Conservation (phyloP, 2,113 vertebrate genomes). For the Butastur rufipennis region DNA sequence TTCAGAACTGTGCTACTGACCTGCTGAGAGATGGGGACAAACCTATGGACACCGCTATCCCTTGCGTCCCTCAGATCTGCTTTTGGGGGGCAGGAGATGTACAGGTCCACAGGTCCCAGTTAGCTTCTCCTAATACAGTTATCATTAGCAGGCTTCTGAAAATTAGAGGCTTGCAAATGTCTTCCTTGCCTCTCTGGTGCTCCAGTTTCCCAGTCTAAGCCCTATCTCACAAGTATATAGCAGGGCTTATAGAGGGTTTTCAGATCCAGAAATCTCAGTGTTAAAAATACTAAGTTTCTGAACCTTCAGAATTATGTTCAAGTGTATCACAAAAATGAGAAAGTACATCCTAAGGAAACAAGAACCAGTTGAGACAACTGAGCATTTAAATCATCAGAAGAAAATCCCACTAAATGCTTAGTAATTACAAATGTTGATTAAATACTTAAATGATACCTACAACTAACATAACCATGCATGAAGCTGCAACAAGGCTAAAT, state of each 20-base stretch:
- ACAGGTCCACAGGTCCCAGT: not conserved
- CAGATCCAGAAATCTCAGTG: not conserved
- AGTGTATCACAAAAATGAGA: not conserved
- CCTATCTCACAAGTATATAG: accelerated
- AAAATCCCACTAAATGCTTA: not conserved
- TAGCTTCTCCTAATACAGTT: not conserved
- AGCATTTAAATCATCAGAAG: not conserved
- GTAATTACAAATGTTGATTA: not conserved
- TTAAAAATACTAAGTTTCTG: not conserved
- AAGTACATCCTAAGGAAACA: not conserved
- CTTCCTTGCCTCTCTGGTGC: not conserved
- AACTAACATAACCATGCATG: not conserved
- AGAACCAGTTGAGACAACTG: not conserved
- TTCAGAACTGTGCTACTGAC: not conserved
- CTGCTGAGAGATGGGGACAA: not conserved
- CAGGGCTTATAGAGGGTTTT: not conserved
- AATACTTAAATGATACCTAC: not conserved
- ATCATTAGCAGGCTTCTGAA: not conserved
- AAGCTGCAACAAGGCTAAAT: not conserved
- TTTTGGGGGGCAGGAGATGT: not conserved
- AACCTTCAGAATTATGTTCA: not conserved
- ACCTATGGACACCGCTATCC: accelerated
- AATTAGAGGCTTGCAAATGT: not conserved
- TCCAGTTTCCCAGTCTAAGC: not conserved
- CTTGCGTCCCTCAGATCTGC: not conserved